Evolutionary conservation across 2,797 vertebrate species (phyloP).

Genomic region (Oryzias sinensis): DNA sequence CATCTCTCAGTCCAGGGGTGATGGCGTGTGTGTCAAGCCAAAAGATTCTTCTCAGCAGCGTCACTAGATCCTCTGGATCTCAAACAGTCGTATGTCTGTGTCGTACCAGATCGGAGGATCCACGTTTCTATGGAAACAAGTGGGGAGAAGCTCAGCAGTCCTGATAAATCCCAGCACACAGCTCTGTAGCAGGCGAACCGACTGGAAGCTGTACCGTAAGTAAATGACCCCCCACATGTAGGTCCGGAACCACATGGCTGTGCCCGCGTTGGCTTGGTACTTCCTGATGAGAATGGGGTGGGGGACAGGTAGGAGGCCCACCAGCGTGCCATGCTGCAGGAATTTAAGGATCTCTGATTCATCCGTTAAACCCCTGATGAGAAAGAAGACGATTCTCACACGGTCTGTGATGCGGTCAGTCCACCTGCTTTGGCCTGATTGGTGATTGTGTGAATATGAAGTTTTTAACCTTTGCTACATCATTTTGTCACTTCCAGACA

Average conservation of each 20-base stretch:
- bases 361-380: slow-evolving; percentile 89
- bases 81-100: slow-evolving; percentile 94
- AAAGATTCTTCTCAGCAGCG: background rate
- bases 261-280: slow-evolving; percentile 95
- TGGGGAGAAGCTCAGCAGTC: background rate
- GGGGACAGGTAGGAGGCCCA: slow-evolving; percentile 95
- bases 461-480: too few relatives aligned
- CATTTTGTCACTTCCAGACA: too few relatives aligned
- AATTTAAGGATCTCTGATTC: slow-evolving; percentile 98
- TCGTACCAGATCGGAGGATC: slow-evolving; percentile 98
- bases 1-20: background rate
- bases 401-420: background rate
- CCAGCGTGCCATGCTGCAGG: slow-evolving; percentile 94
- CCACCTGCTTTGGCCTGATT: too few relatives aligned
- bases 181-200: too few relatives aligned
- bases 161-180: too few relatives aligned
- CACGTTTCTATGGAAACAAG: slow-evolving; percentile 81
- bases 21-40: background rate
- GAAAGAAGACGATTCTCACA: background rate
- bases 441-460: too few relatives aligned
- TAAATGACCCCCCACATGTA: slow-evolving; percentile 99
- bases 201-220: slow-evolving; percentile 78
- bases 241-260: slow-evolving; percentile 95
- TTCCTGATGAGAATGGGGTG: slow-evolving; percentile 98
- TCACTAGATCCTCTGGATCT: slow-evolving; percentile 92